These are phyloP conservation scores for Theristicus caerulescens DNA, from an alignment of 2,113 vertebrate species.

Conservation along the genomic window DNA sequence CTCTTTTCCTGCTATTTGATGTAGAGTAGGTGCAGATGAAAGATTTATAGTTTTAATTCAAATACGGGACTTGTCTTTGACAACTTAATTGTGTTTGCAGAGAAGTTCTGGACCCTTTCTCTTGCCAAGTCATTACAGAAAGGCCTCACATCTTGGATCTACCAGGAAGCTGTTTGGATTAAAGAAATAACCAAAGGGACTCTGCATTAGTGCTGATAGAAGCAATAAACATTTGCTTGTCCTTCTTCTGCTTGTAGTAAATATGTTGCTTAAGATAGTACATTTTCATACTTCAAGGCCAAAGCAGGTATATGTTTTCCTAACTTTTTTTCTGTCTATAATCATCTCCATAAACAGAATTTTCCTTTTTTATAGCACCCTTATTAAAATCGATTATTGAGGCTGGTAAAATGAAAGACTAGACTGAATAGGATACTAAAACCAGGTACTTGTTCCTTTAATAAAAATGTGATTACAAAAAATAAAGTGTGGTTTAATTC, in stretches of 20 bases:
- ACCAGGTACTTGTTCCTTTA: not conserved
- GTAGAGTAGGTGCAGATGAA: slow-evolving; percentile 23
- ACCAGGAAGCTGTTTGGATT: slow-evolving; percentile 39
- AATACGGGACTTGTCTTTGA: slow-evolving; percentile 46
- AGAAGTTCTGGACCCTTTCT: slow-evolving; percentile 52
- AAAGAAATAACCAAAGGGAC: slow-evolving; percentile 1
- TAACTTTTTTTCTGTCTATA: not conserved
- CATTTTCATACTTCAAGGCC: not conserved
- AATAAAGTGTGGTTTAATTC: not conserved
- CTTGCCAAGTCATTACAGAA: slow-evolving; percentile 27
- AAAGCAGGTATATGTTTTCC: not conserved
- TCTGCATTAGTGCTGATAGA: not conserved
- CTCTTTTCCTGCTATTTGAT: slow-evolving; percentile 40
- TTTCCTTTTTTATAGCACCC: not conserved
- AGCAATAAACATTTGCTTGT: not conserved
- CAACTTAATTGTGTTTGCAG: slow-evolving; percentile 62
- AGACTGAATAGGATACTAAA: not conserved
- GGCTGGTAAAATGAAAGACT: not conserved
- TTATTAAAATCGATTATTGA: not conserved
- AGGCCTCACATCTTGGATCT: slow-evolving; percentile 29
- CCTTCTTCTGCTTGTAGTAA: not conserved
- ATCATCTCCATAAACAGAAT: not conserved
- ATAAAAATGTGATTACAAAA: not conserved
- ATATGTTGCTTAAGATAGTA: not conserved
- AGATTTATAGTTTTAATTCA: slow-evolving; percentile 59